Evolutionary conservation across 2,797 vertebrate species (phyloP).

Genomic region (Channa striata): DNA sequence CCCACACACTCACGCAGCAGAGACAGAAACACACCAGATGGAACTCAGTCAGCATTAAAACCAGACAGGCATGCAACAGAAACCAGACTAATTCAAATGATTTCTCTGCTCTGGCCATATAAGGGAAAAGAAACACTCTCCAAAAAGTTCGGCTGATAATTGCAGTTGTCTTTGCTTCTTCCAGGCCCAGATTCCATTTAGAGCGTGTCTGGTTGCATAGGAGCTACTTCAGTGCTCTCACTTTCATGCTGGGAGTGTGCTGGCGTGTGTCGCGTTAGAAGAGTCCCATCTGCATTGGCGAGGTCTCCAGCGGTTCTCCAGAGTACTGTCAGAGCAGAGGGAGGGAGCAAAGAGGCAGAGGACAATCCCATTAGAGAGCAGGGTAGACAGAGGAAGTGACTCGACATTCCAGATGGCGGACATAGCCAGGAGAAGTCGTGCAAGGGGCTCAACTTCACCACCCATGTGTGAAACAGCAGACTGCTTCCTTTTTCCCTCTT

Average conservation of each 20-base stretch:
- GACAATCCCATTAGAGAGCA: slow-evolving; percentile 67
- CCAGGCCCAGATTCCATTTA: slow-evolving; percentile 68
- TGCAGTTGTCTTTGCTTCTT: slow-evolving; percentile 71
- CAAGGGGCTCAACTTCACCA: slow-evolving; percentile 79
- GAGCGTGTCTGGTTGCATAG: slow-evolving; percentile 50
- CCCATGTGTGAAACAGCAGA: slow-evolving; percentile 74
- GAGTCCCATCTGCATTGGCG: slow-evolving; percentile 50
- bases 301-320: slow-evolving; percentile 63
- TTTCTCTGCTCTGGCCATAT: slow-evolving; percentile 84
- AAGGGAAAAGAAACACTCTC: slow-evolving; percentile 82
- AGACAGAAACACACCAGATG: slow-evolving; percentile 70
- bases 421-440: slow-evolving; percentile 80
- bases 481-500: slow-evolving; percentile 68
- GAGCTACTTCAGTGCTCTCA: slow-evolving; percentile 58
- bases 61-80: slow-evolving; percentile 79
- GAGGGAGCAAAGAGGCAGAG: slow-evolving; percentile 66
- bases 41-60: slow-evolving; percentile 75
- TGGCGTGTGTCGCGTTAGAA: slow-evolving; percentile 57
- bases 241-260: slow-evolving; percentile 62
- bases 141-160: slow-evolving; percentile 78
- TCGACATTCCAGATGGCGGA: slow-evolving; percentile 82
- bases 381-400: slow-evolving; percentile 82
- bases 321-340: slow-evolving; percentile 66
- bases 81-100: slow-evolving; percentile 86
- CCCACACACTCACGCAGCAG: slow-evolving; percentile 53